Percentiles rank a stretch among this genome's conserved stretches.
Evolutionary conservation across 2,888 invertebrate species (phyloP).

Genomic region (Drosophila colorata): DNA sequence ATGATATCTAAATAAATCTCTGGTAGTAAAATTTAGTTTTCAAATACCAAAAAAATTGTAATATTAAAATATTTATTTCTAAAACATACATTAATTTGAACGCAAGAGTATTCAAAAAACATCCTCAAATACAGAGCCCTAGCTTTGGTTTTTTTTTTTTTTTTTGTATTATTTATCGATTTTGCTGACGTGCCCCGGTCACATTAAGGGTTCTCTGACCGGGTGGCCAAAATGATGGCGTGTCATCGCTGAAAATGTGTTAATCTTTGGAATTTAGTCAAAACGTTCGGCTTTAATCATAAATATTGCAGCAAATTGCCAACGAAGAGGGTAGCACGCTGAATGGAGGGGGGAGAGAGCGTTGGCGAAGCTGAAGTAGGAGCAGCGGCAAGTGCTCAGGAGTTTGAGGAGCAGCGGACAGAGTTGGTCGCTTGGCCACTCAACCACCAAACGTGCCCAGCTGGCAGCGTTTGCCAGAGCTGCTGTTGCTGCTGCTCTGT

Average conservation of each 20-base stretch:
- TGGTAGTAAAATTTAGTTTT: too few species aligned
- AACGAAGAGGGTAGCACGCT: not conserved
- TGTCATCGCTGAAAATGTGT: slow-evolving; percentile 75
- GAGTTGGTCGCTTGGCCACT: slow-evolving; percentile 47
- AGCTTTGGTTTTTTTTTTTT: not conserved
- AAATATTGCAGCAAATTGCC: slow-evolving; percentile 54
- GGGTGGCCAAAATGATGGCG: slow-evolving; percentile 52
- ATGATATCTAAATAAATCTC: too few species aligned
- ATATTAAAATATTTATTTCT: too few species aligned
- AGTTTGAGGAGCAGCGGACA: not conserved
- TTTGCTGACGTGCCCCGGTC: slow-evolving; percentile 59
- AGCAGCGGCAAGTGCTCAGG: not conserved
- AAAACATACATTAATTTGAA: too few species aligned
- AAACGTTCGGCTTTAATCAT: slow-evolving; percentile 73
- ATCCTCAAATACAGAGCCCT: not conserved
- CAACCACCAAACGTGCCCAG: slow-evolving; percentile 77
- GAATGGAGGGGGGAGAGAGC: not conserved
- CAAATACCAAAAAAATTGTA: too few species aligned
- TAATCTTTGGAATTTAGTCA: slow-evolving; percentile 76
- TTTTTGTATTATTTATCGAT: slow-evolving; percentile 36
- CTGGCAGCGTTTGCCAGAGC: slow-evolving; percentile 56
- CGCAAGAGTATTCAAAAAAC: slow-evolving; percentile 13
- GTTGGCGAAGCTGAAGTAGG: not conserved
- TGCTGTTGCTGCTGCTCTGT: slow-evolving; percentile 17
- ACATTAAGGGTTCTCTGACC: slow-evolving; percentile 51